Evolutionary conservation across 2,113 vertebrate species (phyloP), one percentile per base, ranked within the genome.

Genomic region (Hippolais icterina): DNA sequence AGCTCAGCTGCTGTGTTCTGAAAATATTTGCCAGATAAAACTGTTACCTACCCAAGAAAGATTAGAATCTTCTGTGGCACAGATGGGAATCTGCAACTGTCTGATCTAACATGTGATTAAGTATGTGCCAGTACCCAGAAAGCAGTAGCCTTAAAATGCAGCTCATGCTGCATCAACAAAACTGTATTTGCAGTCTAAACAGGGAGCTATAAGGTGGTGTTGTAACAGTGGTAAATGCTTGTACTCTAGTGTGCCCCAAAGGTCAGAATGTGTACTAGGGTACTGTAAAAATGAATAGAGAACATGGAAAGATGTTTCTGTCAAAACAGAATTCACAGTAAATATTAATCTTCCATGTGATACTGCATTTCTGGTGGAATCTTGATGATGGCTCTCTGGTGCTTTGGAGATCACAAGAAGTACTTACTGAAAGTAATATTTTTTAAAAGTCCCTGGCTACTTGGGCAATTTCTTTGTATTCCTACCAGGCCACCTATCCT

Each of bases 1-100:
- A 97, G 81, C 82, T 96, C 89, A 93, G 90, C 92, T 96, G 94
- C 35, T 63, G 18, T 70, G 56, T 87, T 94, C 83, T 92, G 91
- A 97, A 97, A 96, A 93, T 97, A 95, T 96, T 96, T 97, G 94
- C 95, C 87, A 93, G 83, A 84, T 87, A 60, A 52, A 96, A 87
- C 83, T 94, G 42, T 74, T 90, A 83, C 96, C 91, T 91, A 84
- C 50, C 64, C 70, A 86, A 53, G n/a, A 71, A 87, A 97, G 97
- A 97, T 95, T 91, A 97, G 96, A 96, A 65, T 86, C 77, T 89
- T 89, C 76, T 91, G 69, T 91, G 74, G 70, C 87, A 91, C 94
- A 97, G 93, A 94, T 93, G 78, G 81, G 74, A 93, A 63, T 80
- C 60, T 25, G 61, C 61, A 86, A 78, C 78, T 94, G 64, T 97